Conservation (phyloP, 2,113 vertebrate genomes). For the Serilophus lunatus region DNA sequence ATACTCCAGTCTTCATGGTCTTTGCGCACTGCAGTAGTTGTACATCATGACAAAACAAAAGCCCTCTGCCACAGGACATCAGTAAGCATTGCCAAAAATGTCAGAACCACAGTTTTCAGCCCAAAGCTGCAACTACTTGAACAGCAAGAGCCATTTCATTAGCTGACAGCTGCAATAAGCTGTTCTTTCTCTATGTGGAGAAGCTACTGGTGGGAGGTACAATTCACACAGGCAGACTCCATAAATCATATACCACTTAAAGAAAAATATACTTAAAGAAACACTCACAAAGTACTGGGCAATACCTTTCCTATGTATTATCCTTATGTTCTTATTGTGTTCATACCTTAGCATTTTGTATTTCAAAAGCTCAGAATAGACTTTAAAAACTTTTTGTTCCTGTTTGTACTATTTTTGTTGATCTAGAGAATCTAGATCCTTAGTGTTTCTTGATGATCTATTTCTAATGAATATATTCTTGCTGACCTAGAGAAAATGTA, state of each 20-base stretch:
- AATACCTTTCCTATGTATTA: not conserved
- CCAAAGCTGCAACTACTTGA: constrained; percentile 33
- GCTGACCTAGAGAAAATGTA: not conserved
- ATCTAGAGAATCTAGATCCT: not conserved
- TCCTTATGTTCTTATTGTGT: not conserved
- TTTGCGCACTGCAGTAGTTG: not conserved
- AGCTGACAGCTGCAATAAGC: constrained; percentile 48
- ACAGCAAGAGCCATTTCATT: constrained; percentile 41
- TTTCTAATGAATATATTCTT: not conserved
- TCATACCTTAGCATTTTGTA: not conserved
- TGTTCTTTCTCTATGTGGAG: not conserved
- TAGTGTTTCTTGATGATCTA: not conserved
- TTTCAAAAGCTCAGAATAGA: not conserved
- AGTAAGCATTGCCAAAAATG: not conserved
- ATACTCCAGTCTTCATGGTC: not conserved
- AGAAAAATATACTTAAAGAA: constrained; percentile 6
- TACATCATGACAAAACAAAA: not conserved
- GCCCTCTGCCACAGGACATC: not conserved
- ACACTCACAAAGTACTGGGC: not conserved
- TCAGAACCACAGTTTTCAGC: constrained; percentile 18
- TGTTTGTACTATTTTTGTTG: not conserved
- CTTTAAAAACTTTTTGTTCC: not conserved
- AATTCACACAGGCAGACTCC: not conserved
- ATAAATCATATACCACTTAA: constrained; percentile 33
- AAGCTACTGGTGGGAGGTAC: constrained; percentile 39